Base-by-base conservation (phyloP, 2,888 invertebrate species). In the Pristionchus mayeri region DNA sequence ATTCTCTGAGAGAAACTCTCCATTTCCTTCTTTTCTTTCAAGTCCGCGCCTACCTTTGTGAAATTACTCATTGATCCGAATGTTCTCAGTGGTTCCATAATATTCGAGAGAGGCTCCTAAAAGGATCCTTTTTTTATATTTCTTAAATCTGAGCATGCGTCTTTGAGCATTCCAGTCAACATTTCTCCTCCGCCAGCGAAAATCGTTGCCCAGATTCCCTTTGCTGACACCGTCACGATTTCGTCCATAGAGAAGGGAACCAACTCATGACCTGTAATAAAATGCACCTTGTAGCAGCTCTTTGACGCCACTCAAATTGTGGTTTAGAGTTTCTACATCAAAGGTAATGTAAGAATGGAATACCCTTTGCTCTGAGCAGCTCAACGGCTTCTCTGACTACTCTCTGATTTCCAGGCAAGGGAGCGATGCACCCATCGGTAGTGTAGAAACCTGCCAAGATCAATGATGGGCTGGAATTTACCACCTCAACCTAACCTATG, bases 391-490 rank as follows among this genome's bases (percentile, higher is more conserved):
- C n/a, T 78, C 76, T 18, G 0, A 9, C 1, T 50, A 78, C 76
- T 50, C 76, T 27, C 21, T 50, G 76, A 78, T 50, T 50, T 21
- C 76, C 76, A 27, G 76, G 50, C 6, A 78, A 21, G 18, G 76
- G 50, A 30, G 48, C 50, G 18, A 78, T 50, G 50, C 30, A 78
- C 1, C 76, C 76, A 78, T 78, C 76, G 2, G 76, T 21, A 18
- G 76, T 78, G 76, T 78, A 78, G 18, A 50, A 50, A 11, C 76
- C 76, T 78, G 76, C 3, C 27, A 13, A 24, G 71, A 71, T 71
- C 63, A 44, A 44, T n/a, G 71, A 71, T 71, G 13, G 24, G 34
- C 13, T 30, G 13, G 44, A 9, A 6, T 9, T 13, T 21, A n/a
- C 54, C n/a, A n/a, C n/a, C n/a, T n/a, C n/a, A n/a, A n/a, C n/a